Percentiles rank a stretch among this genome's conserved stretches.
Conservation (phyloP, 2,113 vertebrate species). For the Agapornis roseicollis region DNA sequence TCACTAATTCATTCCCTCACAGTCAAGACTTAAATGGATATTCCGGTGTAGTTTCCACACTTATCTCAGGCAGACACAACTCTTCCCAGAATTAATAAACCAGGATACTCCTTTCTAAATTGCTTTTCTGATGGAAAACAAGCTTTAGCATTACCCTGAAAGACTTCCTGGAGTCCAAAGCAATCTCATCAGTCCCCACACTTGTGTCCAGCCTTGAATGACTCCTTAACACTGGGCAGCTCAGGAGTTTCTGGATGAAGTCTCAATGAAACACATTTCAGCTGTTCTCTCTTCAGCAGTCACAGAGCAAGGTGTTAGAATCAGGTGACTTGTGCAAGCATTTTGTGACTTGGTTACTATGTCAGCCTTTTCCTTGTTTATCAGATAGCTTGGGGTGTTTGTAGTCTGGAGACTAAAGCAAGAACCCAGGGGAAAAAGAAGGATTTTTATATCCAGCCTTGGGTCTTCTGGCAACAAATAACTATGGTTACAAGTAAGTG, state of each 20-base stretch:
- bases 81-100: neutral
- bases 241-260: neutral
- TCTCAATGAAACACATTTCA: neutral
- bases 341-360: neutral
- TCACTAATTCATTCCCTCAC: neutral
- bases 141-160: neutral
- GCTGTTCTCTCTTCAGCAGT: neutral
- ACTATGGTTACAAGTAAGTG: neutral
- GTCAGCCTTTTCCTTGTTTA: neutral
- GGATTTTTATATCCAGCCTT: neutral
- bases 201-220: accelerated
- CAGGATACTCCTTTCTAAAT: neutral
- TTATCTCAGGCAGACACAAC: neutral
- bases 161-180: neutral
- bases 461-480: neutral
- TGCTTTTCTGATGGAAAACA: neutral
- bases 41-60: neutral
- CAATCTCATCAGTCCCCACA: neutral
- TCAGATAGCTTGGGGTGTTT: neutral
- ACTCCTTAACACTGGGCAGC: neutral
- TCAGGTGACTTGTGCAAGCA: neutral
- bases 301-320: neutral
- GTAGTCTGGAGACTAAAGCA: neutral
- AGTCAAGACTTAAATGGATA: neutral
- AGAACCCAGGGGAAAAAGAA: neutral